Conservation (phyloP, 2,113 vertebrate species). For the Marcusenius ussheri region DNA sequence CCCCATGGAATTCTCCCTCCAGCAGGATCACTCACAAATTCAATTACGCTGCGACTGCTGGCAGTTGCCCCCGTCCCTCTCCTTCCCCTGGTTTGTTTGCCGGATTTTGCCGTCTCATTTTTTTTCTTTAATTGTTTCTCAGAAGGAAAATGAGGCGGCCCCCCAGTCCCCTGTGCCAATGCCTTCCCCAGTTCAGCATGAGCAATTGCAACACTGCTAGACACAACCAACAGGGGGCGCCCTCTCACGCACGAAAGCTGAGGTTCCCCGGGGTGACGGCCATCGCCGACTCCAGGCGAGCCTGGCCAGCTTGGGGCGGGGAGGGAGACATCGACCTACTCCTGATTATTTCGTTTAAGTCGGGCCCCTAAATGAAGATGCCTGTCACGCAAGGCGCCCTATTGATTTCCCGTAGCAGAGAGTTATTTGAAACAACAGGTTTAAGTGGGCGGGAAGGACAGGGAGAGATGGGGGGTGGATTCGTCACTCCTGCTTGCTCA, state of each 20-base stretch:
- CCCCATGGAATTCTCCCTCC: background rate
- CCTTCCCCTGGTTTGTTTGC: background rate
- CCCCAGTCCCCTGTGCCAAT: background rate
- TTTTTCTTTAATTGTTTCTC: background rate
- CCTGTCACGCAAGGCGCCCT: background rate
- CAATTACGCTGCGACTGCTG: background rate
- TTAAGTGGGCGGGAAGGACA: background rate
- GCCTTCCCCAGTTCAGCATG: background rate
- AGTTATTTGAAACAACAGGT: slow-evolving; percentile 8
- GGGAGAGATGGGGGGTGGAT: background rate
- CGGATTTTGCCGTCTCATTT: background rate
- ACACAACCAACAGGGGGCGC: background rate
- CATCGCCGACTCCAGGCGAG: background rate
- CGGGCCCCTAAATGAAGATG: background rate
- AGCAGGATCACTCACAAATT: background rate
- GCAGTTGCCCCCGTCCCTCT: background rate
- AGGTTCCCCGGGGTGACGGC: background rate
- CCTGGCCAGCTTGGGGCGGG: background rate
- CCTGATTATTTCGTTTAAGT: slow-evolving; percentile 15
- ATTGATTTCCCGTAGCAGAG: slow-evolving; percentile 10
- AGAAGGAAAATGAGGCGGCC: background rate
- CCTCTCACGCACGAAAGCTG: background rate
- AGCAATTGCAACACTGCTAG: background rate
- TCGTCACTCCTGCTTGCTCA: background rate
- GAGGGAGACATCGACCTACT: background rate